Evolutionary conservation across 37 sponge, comb jelly and placozoan genomes (phyloP), one percentile per base, ranked within the genome.

Genomic region (Bolinopsis microptera): DNA sequence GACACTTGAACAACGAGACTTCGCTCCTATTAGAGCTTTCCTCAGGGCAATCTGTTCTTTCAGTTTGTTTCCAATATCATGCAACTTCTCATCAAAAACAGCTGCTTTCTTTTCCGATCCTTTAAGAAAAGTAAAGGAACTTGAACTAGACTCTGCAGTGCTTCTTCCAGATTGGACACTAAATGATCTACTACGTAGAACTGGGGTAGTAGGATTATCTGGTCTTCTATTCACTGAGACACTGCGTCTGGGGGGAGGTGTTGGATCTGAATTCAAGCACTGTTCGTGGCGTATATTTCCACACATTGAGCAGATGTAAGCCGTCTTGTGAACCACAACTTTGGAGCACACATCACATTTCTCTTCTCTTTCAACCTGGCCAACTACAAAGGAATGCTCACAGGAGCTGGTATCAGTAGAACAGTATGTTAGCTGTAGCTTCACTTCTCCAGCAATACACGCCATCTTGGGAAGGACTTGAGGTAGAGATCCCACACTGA

Each of bases 401-500:
- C 90, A 86, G 34, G 40, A 39, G 3, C 3, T 22, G 16, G 0
- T 86, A 21, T 40, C 61, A 28, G 34, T 48, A 86, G 36, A 41
- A 24, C 90, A 86, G n/a, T 41, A 40, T 26, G 61, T 41, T 22
- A 86, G 30, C 48, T 86, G 90, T 3, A 86, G 30, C 26, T 86
- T 86, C 18, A 86, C 48, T 13, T 86, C 90, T 26, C 90, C 90
- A 3, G 90, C 90, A 41, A 86, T 40, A 40, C 24, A n/a, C 40
- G 34, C 35, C 90, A 86, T 86, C 90, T 86, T 86, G 2, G 90
- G 90, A 1, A 86, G 48, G 18, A 41, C 30, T 0, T 39, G 41
- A 8, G 90, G 90, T 30, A 86, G 26, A 24, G 90, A 86, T 3
- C 61, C 61, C 1, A 86, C 30, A 27, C 28, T 18, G 3, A 28